Evolutionary conservation across 2,113 vertebrate species (phyloP), one percentile per base, ranked within the genome.

Genomic region (Trichomycterus rosablanca): DNA sequence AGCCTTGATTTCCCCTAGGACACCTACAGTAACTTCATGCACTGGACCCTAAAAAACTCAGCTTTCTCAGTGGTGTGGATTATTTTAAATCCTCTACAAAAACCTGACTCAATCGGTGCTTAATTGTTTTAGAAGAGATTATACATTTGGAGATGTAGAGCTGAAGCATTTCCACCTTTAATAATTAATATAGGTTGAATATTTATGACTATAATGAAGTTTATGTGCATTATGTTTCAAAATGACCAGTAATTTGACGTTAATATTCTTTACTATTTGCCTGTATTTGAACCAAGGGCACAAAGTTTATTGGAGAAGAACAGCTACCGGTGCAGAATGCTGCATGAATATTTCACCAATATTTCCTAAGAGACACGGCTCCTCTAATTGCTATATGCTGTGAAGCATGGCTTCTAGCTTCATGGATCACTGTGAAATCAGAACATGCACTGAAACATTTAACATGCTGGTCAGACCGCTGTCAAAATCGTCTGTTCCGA

Each of bases 1-100:
- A 74, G 63, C 40, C 48, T 49, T 70, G 67, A 74, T 70, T 74
- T 74, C 63, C 53, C 53, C n/a, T 2, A 48, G 46, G 70, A 67
- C 8, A 32, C 48, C 18, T 48, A 67, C 59, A 63, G 53, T 62
- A 63, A 23, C 12, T 32, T 56, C 54, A 48, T 59, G 32, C 48
- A 72, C 20, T 15, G 3, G 50, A 24, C 11, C 14, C 7, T 44
- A 7, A 58, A 66, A 55, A 55, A 46, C 16, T 57, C 19, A 8
- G 24, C 51, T 54, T 22, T 12, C 14, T 55, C 34, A 55, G 24
- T 35, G 39, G 52, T 35, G 34, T 40, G 20, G 14, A 45, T 15
- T 26, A 35, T 11, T 34, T 18, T n/a, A 37, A 11, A 34, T 9
- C 18, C 19, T 4, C 2, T 22, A 3, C 23, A 40, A 24, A 37